These are phyloP conservation scores for Hyposmocoma kahamanoa DNA, from an alignment of 1,140 invertebrate genomes.

Conservation along the genomic window DNA sequence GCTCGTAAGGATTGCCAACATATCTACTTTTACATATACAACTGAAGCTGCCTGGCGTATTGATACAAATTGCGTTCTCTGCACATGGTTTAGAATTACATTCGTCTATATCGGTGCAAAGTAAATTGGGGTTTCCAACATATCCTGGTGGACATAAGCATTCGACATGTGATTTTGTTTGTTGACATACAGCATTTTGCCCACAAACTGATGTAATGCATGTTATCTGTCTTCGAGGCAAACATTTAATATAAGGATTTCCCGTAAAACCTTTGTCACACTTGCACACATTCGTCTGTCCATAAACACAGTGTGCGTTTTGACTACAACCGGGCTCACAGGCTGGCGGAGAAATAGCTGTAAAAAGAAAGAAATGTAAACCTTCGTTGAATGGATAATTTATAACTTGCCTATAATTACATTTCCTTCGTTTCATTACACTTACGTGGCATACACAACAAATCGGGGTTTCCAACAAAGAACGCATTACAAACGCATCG, in stretches of 20 bases:
- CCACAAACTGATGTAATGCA: conserved; percentile 86
- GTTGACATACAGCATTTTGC: conserved; percentile 83
- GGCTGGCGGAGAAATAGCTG: conserved; percentile 83
- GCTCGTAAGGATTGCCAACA: conserved; percentile 89
- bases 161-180: conserved; percentile 82
- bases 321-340: conserved; percentile 87
- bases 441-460: conserved; percentile 94
- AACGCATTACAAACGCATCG: conserved; percentile 90
- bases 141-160: conserved; percentile 89
- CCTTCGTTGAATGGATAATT: too few species aligned
- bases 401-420: neutral
- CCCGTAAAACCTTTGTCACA: conserved; percentile 89
- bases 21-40: conserved; percentile 88
- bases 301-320: conserved; percentile 92
- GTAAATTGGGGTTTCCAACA: conserved; percentile 89
- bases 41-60: conserved; percentile 89
- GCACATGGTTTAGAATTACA: conserved; percentile 88
- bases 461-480: conserved; percentile 91
- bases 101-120: conserved; percentile 90
- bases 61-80: conserved; percentile 89
- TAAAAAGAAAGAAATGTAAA: conserved; percentile 45
- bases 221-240: conserved; percentile 79
- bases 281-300: conserved; percentile 83
- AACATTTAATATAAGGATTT: conserved; percentile 90
- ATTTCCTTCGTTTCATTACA: conserved; percentile 29